Evolutionary conservation across 2,113 vertebrate genomes (phyloP), one percentile per base, ranked within the genome.

Genomic region (Charadrius vociferus): DNA sequence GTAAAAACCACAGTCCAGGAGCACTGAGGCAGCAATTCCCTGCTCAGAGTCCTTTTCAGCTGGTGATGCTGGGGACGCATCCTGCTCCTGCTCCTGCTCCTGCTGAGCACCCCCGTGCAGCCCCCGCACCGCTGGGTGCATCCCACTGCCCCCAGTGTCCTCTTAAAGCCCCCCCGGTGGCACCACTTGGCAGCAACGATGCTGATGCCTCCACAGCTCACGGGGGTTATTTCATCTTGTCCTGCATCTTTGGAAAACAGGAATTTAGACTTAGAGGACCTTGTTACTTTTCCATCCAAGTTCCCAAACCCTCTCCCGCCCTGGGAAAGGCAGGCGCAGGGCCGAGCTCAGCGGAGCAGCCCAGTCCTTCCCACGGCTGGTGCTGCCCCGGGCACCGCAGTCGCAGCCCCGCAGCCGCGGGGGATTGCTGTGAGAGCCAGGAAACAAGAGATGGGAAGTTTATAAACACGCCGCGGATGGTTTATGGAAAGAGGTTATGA

Each of bases 401-500:
- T 30, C 11, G 5, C 14, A 1, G 67, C 21, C 49, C 58, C 30
- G 5, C 65, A 9, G 77, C 30, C 49, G 49, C 8, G 7, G 61
- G 41, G 5, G 2, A 62, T 50, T 27, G 34, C 81, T 77, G 50
- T 72, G 55, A 78, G 68, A 81, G 81, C 49, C 49, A 75, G 86
- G 63, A 93, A 97, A 88, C 47, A 36, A 80, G 70, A 67, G 29
- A 37, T 19, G 66, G 89, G 89, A 70, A 72, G 43, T 93, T 88
- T 90, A 81, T 94, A 93, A 96, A 94, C 75, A 88, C 3, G 3
- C 34, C 10, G 2, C 0, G 5, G 73, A 56, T 55, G n/a, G 41
- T 95, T 96, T 75, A 63, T 41, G 45, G 75, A 78, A 95, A 68
- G 61, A 75, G 23, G 58, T 90, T 86, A 83, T 75, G 72, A 92